Evolutionary conservation across 2,888 invertebrate species (phyloP), one percentile per base, ranked within the genome.

Genomic region (Dolomedes plantarius): DNA sequence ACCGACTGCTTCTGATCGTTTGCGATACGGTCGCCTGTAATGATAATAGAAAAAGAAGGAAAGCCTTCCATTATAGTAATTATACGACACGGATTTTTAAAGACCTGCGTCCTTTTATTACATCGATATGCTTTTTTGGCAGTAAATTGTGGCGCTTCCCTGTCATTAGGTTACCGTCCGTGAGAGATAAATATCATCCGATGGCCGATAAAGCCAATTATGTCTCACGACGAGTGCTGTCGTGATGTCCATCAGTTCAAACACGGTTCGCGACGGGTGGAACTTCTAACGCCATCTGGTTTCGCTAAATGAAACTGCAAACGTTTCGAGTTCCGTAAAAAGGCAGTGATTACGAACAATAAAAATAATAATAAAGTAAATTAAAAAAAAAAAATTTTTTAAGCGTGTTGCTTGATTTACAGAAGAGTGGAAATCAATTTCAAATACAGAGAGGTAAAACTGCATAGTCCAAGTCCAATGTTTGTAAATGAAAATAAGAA

Each of bases 131-230:
- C 46, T 56, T 56, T 56, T 56, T 11, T 16, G 23, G 5, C 56
- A 11, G 56, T 23, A 56, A 56, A 56, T 23, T 56, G 56, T 19
- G 23, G 23, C 19, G 19, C 56, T 56, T 56, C 56, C 56, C 56
- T 56, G 23, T 56, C 56, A 56, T 56, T 56, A 56, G 56, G 23
- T 23, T 56, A 56, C 56, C 56, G 56, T 56, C 56, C 56, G 56
- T 56, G 19, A 5, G 23, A 56, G 56, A 56, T 56, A 56, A 56
- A 56, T 56, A 56, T 56, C 56, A 56, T 6, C 23, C 23, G 56
- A 56, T 56, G 56, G 56, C 56, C 23, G 56, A 56, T 56, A 56
- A 56, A 56, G 56, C 56, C 56, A 56, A 56, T 56, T 56, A 56
- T 23, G 56, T 56, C n/a, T 56, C 23, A 56, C 23, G 56, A 23